These are phyloP conservation scores for Apodemia duryi DNA, from an alignment of 2,888 invertebrate species.

Conservation along the genomic window DNA sequence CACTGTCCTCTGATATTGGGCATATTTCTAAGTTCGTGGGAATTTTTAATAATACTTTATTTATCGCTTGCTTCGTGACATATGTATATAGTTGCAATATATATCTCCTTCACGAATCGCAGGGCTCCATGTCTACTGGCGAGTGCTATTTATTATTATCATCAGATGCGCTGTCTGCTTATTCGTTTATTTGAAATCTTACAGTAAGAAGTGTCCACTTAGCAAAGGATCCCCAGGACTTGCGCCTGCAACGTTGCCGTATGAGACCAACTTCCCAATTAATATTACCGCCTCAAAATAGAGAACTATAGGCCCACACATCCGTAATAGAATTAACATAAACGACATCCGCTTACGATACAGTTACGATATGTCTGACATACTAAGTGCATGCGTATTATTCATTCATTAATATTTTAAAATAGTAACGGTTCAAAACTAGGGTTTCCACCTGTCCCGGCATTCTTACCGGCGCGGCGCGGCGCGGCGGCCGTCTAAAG, in stretches of 20 bases:
- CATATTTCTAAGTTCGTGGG: too few species aligned
- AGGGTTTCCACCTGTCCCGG: not conserved
- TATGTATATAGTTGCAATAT: too few species aligned
- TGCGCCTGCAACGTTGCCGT: not conserved
- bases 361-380: constrained; percentile 12
- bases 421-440: not conserved
- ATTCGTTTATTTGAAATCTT: not conserved
- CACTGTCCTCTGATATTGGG: too few species aligned
- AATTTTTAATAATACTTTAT: too few species aligned
- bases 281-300: not conserved
- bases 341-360: constrained; percentile 11
- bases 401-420: constrained; percentile 10
- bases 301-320: not conserved
- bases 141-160: too few species aligned
- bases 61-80: too few species aligned
- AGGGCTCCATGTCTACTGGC: too few species aligned
- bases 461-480: too few species aligned
- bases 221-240: too few species aligned
- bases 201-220: too few species aligned
- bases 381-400: constrained; percentile 1
- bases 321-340: constrained; percentile 14
- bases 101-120: too few species aligned
- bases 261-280: not conserved
- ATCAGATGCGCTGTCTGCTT: too few species aligned
- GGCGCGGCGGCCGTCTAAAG: not conserved